Evolutionary conservation across 1,140 invertebrate species (phyloP), one percentile per base, ranked within the genome.

Genomic region (Amphibalanus amphitrite): DNA sequence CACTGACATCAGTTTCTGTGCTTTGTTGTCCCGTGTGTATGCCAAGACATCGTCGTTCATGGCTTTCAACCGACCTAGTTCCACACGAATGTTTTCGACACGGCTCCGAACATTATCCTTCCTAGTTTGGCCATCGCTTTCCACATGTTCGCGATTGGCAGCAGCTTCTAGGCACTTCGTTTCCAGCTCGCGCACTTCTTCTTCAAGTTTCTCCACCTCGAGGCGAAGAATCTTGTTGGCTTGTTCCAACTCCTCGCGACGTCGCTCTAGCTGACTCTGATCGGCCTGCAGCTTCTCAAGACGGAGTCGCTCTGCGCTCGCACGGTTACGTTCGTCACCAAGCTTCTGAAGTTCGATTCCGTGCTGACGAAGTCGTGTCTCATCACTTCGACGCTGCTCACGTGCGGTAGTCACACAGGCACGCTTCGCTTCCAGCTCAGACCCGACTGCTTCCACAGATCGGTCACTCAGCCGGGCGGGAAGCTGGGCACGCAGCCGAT

Each of bases 241-340:
- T 3, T 77, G 76, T 28, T 82, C 80, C 29, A 85, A 78, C 73
- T 82, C 79, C 30, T 76, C 78, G 69, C 76, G 80, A 73, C 80
- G 82, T 75, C 78, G 74, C 40, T 81, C 79, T 0, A 84, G 71
- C 40, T 79, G 79, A 67, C 75, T 77, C 26, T 76, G 72, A 47
- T 78, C 30, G 17, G 47, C 40, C 10, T 75, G 30, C 23, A 72
- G 71, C 47, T 76, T 72, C 33, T 74, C 72, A 69, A 74, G 69
- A 29, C 64, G 70, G 30, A 74, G 59, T 20, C 65, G 72, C 28
- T 69, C 70, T 65, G 72, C 74, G 71, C 28, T 17, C 8, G 20
- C 3, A n/a, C 15, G n/a, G 15, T 69, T 26, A 3, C 65, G 65
- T 26, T 67, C 65, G 65, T 67, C 65, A 28, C n/a, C 28, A 26